Conservation (phyloP, 2,888 invertebrate genomes). For the Leucozona laternaria region DNA sequence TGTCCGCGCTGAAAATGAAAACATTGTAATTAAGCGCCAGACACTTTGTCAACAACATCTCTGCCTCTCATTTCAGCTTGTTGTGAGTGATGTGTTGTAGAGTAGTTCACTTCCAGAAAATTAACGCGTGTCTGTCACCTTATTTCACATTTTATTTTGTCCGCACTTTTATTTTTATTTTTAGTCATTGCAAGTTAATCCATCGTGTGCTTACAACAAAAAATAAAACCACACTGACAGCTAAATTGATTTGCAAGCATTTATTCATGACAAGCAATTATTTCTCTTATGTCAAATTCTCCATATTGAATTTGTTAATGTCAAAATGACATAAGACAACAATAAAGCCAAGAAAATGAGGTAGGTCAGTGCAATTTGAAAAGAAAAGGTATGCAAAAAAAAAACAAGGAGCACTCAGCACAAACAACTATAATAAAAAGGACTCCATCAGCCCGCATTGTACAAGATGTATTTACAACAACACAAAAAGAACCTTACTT, state of each 20-base stretch:
- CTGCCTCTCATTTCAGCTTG: conserved; percentile 18
- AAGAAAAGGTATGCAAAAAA: not conserved
- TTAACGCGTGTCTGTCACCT: conserved; percentile 39
- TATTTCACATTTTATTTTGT: conserved; percentile 34
- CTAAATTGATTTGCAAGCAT: conserved; percentile 70
- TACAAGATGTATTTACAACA: not conserved
- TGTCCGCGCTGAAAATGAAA: conserved; percentile 60
- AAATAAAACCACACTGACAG: conserved; percentile 56
- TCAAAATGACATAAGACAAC: conserved; percentile 30
- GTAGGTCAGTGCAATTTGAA: conserved; percentile 39
- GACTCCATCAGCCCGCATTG: not conserved
- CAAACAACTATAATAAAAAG: not conserved
- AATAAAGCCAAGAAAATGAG: conserved; percentile 28
- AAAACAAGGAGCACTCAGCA: not conserved
- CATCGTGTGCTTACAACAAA: conserved; percentile 2
- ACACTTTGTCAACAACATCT: conserved; percentile 63
- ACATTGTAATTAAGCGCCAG: conserved; percentile 71
- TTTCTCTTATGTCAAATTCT: conserved; percentile 38
- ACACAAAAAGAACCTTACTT: conserved; percentile 13
- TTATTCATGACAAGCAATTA: conserved; percentile 38
- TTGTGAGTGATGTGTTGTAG: conserved; percentile 18
- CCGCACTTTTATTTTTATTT: conserved; percentile 5
- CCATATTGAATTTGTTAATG: conserved; percentile 10
- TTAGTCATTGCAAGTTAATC: conserved; percentile 20
- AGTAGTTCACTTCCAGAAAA: conserved; percentile 17